Conservation (phyloP, 37 sponge, comb jelly and placozoan genomes). For the Lycopodina hypogea region DNA sequence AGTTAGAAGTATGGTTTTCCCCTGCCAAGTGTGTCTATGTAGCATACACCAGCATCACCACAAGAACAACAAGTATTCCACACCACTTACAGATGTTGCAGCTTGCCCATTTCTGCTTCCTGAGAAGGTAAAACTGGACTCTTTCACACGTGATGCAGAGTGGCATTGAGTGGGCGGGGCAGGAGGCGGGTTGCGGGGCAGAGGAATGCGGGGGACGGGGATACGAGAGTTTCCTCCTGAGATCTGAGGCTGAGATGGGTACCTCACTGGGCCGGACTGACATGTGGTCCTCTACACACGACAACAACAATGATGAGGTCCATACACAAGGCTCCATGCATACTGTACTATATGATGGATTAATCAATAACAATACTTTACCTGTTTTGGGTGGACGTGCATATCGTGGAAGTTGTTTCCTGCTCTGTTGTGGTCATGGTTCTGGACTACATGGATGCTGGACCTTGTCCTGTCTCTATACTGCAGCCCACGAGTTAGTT, state of each 20-base stretch:
- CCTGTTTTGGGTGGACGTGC: constrained; percentile 19
- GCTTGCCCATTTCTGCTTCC: too few relatives aligned
- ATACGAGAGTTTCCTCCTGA: too few relatives aligned
- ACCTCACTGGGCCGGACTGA: constrained; percentile 9
- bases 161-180: neutral
- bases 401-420: neutral
- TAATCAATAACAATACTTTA: neutral
- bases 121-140: too few relatives aligned
- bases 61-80: too few relatives aligned
- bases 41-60: too few relatives aligned
- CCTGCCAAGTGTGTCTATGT: too few relatives aligned
- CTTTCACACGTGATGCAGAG: neutral
- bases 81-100: too few relatives aligned
- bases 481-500: neutral
- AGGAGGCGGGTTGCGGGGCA: constrained; percentile 23
- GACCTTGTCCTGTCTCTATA: neutral
- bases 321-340: too few relatives aligned
- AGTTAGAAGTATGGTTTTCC: too few relatives aligned
- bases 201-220: constrained; percentile 26
- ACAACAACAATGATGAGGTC: too few relatives aligned
- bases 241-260: constrained; percentile 24
- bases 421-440: neutral
- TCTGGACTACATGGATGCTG: neutral
- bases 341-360: too few relatives aligned
- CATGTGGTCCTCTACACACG: neutral